Evolutionary conservation across 2,888 invertebrate species (phyloP), one percentile per base, ranked within the genome.

Genomic region (Cyrtodaria siliqua): DNA sequence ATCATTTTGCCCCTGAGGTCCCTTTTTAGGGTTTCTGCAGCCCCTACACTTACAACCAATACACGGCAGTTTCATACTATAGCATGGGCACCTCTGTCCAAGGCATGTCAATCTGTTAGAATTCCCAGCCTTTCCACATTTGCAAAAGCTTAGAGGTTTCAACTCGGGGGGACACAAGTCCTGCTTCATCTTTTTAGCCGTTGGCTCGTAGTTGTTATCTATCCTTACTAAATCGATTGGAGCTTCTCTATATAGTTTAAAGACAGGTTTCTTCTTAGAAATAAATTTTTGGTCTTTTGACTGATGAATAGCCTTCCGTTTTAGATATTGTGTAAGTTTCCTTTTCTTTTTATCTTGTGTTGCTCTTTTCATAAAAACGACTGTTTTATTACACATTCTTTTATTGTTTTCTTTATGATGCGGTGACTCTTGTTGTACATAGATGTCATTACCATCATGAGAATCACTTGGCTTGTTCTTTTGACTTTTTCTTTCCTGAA

Each of bases 81-180:
- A 98, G 93, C 98, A 98, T 0, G 97, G 97, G 93, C 98, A 98
- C 78, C 98, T 94, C 92, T 97, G 97, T 0, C 98, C 98, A 90
- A 98, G 97, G 91, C 98, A 98, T 0, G 98, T 98, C 50, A 97
- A 93, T 92, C 97, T 97, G 3, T 97, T 97, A 0, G 97, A 97
- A 20, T 96, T 96, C 0, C 97, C 97, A 0, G 97, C 97, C 93
- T 97, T 97, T 2, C 98, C 98, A 94, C 98, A 98, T 73, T 97
- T 95, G 91, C 98, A 98, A n/a, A 83, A 73, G 62, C 85, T 87
- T 16, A 66, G 59, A 16, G 79, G 79, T 26, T 80, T 80, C 23
- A 81, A 24, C 33, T 73, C 64, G 40, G 68, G 75, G n/a, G 63
- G 83, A 67, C 50, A 76, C 62, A 63, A 70, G 49, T 62, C 84